Evolutionary conservation across 1,140 invertebrate genomes (phyloP), one percentile per base, ranked within the genome.

Genomic region (Luehdorfia chinensis): DNA sequence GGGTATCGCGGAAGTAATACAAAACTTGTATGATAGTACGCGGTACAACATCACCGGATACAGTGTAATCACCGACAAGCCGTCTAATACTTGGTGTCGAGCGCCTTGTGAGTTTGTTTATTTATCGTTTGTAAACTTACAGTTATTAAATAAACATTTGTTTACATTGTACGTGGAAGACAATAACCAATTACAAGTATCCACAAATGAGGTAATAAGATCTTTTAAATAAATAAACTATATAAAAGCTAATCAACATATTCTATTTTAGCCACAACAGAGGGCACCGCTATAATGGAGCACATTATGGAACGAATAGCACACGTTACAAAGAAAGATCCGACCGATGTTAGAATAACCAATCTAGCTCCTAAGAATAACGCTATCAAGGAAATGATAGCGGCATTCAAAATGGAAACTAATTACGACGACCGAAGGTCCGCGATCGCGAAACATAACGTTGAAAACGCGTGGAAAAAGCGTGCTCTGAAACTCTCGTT

Each of bases 251-350:
- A n/a, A n/a, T n/a, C n/a, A n/a, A n/a, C n/a, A n/a, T n/a, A n/a
- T n/a, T 54, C 4, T 15, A 23, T 84, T 84, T 9, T 59, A 92
- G 93, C 89, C 13, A 90, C 91, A 1, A 88, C 90, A 1, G 93
- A 95, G 83, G 92, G 80, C 2, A 75, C 91, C 2, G 90, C 89
- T 2, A 87, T 93, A 55, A 90, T 92, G 13, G 96, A 97, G 77
- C 91, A 90, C 45, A 91, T 97, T 13, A 95, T 97, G 90, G 94
- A 97, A 52, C 92, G 95, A 65, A 93, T 96, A 49, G 91, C 94
- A 0, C 88, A 88, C 34, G 81, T 69, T 2, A 75, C 92, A 1
- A 88, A 89, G 1, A 89, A 90, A 60, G 94, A 96, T 84, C 90
- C 94, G 0, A 50, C 91, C 1, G 90, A 93, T 43, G 89, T 95